Base-by-base conservation (phyloP, 2,113 vertebrate genomes). In the Marmota flaviventris region DNA sequence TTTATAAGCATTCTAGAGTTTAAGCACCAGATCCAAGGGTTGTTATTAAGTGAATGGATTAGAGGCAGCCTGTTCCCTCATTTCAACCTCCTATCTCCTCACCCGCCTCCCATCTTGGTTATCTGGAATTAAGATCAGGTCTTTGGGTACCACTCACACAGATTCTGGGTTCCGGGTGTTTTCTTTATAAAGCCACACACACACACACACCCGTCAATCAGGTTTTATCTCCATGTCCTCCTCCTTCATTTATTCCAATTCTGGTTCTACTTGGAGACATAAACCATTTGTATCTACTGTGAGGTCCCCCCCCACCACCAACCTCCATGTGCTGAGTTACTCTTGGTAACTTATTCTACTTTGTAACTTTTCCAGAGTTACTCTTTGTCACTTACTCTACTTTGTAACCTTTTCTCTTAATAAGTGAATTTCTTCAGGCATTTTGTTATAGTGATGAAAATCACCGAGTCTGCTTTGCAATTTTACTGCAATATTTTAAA, bases 1-100 rank as follows among this genome's bases (percentile, higher is more conserved):
- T 34, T 75, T 58, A 14, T 34, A 87, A 51, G 70, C 34, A 16
- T 56, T 56, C 84, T 34, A 53, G 37, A 83, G 95, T 48, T 67
- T 24, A 96, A 95, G 27, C 32, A 25, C 96, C 96, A 97, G 94
- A 87, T 92, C 51, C 4, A 42, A 63, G 73, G 97, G 93, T 91
- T 96, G 63, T 95, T 94, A 65, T 69, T 58, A 91, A 39, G 32
- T 63, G 87, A 85, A 91, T 83, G 63, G 27, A 84, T 96, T 5
- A 20, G 4, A 95, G 90, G 91, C n/a, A 93, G 32, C 82, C 85
- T 93, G 69, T 85, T 93, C 72, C 25, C 37, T 67, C 3, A 53
- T 6, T 11, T 1, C 2, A 11, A 0, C 6, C 11, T 20, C 5
- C 18, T 22, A 20, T 32, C 29, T 34, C 1, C 37, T 18, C 11